Conservation (phyloP, 2,113 vertebrate genomes). For the Hydropotes inermis region DNA sequence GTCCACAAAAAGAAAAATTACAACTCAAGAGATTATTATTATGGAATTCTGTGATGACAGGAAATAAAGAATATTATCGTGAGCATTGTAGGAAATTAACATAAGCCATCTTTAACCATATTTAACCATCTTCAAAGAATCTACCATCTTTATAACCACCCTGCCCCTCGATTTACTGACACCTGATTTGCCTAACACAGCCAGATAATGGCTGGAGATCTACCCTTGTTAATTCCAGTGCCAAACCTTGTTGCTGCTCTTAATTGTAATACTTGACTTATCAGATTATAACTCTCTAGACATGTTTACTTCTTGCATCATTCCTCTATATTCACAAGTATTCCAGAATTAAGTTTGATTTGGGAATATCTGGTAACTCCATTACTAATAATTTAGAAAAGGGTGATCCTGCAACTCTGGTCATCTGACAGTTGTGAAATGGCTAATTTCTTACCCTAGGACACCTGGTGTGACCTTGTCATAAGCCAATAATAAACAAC, state of each 20-base stretch:
- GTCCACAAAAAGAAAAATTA: conserved; percentile 60
- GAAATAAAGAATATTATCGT: conserved; percentile 3
- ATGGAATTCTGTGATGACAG: not conserved
- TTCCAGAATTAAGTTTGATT: conserved; percentile 44
- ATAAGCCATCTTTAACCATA: not conserved
- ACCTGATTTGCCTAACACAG: not conserved
- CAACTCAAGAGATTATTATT: conserved; percentile 44
- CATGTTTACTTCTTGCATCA: not conserved
- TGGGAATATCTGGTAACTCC: conserved; percentile 46
- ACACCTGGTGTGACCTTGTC: conserved; percentile 26
- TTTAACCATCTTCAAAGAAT: not conserved
- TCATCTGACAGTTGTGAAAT: not conserved
- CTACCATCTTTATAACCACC: not conserved
- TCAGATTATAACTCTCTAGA: not conserved
- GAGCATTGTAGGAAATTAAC: conserved; percentile 19
- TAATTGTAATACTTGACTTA: conserved; percentile 28
- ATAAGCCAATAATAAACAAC: not conserved
- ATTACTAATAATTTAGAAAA: conserved; percentile 42
- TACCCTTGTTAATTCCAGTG: not conserved
- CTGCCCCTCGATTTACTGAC: not conserved
- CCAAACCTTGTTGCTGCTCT: not conserved
- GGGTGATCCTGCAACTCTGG: not conserved
- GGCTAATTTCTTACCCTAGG: conserved; percentile 22
- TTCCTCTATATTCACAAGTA: not conserved
- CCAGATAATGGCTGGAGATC: not conserved